Evolutionary conservation across 2,113 vertebrate genomes (phyloP), one percentile per base, ranked within the genome.

Genomic region (Ciconia stormi): DNA sequence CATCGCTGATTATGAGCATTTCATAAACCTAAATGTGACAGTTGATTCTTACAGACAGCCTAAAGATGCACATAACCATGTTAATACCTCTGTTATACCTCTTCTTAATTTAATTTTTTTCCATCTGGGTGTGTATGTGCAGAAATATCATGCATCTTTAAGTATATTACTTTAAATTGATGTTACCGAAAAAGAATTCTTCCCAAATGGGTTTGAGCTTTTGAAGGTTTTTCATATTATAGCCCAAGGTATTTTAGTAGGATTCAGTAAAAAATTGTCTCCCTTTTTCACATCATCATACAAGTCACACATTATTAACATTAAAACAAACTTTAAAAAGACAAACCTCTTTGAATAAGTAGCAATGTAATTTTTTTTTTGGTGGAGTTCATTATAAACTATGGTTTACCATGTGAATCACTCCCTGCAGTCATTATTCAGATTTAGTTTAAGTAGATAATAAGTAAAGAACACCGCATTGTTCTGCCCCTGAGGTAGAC

Each of bases 1-100:
- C 67, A 40, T 49, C 0, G 0, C 56, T 87, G 73, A 91, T 91
- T 79, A 96, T 42, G 27, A 92, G 84, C 89, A 77, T 89, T 95
- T 91, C 71, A 82, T 91, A 95, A 97, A 91, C 84, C n/a, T 85
- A 82, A 89, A 91, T 94, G 81, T 56, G 93, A 89, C 73, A 92
- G 81, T 1, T 95, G 70, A 85, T 76, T 77, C 84, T 85, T 87
- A 67, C 77, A 91, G 70, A 47, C 62, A 73, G 84, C 76, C 49
- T 76, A 36, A 85, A 84, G 73, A 94, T 69, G 66, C 70, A 89
- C 83, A 89, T 92, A 96, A 96, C 56, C 46, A 92, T 32, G 52
- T 92, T 89, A 95, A 89, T 79, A 69, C 52, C 53, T 90, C 84
- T 85, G n/a, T 82, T 94, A 80, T 30, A 87, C 42, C 49, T 92